These are phyloP conservation scores for Taxidea taxus DNA, from an alignment of 2,113 vertebrate species.

Conservation along the genomic window DNA sequence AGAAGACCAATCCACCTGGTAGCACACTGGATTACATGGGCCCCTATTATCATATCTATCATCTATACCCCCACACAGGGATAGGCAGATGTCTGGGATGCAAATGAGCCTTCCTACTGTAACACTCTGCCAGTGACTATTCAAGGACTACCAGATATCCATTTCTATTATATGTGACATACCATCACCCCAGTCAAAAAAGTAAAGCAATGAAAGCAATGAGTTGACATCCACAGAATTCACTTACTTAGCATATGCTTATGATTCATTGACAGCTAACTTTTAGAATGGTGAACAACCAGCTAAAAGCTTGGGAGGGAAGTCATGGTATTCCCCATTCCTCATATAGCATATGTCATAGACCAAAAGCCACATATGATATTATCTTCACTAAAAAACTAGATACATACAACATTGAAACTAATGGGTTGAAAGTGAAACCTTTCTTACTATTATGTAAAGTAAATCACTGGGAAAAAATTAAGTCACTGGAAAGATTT, in stretches of 20 bases:
- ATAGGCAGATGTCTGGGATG: not conserved
- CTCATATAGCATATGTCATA: not conserved
- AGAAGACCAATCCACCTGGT: not conserved
- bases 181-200: not conserved
- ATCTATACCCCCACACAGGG: not conserved
- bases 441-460: not conserved
- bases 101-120: not conserved
- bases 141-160: not conserved
- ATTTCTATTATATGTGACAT: not conserved
- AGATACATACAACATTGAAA: not conserved
- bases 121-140: not conserved
- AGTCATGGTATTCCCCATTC: not conserved
- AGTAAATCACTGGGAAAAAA: not conserved
- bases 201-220: not conserved
- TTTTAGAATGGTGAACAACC: not conserved
- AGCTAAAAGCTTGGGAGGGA: not conserved
- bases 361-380: not conserved
- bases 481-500: not conserved
- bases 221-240: not conserved
- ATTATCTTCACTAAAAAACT: not conserved
- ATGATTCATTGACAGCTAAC: not conserved
- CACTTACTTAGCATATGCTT: not conserved
- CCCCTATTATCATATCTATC: not conserved
- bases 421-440: not conserved
- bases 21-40: not conserved